A percentile compares a stretch with the other conserved stretches of the same genome.
Evolutionary conservation across 2,113 vertebrate species (phyloP).

Genomic region (Chloebia gouldiae): DNA sequence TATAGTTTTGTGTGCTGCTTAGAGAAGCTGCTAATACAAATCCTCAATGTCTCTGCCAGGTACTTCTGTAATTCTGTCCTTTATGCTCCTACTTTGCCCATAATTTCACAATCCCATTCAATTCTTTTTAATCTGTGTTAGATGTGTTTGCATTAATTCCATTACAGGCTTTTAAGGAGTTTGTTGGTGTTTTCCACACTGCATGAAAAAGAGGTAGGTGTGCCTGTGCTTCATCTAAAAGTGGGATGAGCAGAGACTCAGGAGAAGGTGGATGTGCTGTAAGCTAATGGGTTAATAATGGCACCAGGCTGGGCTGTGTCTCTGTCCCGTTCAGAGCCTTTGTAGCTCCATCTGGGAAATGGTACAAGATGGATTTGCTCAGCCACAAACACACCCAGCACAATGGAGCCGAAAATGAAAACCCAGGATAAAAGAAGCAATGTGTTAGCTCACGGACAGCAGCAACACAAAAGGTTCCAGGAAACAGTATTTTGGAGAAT

Average conservation of each 20-base stretch:
- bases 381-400: not conserved
- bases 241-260: not conserved
- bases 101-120: not conserved
- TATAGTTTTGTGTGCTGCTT: not conserved
- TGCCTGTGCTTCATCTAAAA: not conserved
- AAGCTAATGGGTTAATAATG: slow-evolving; percentile 20
- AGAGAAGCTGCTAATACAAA: not conserved
- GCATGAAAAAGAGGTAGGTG: not conserved
- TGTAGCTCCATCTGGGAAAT: slow-evolving; percentile 40
- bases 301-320: not conserved
- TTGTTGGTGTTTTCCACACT: not conserved
- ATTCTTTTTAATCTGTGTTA: not conserved
- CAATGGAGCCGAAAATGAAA: slow-evolving; percentile 16
- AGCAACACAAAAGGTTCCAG: not conserved
- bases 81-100: not conserved
- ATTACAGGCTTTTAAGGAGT: not conserved
- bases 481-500: not conserved
- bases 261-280: not conserved
- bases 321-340: slow-evolving; percentile 3
- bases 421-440: slow-evolving; percentile 21
- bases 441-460: slow-evolving; percentile 4
- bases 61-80: not conserved
- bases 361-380: slow-evolving; percentile 34
- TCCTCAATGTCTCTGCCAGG: not conserved
- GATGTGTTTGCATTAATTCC: not conserved